Base-by-base conservation (phyloP, 2,797 vertebrate species). In the Malurus splendens region DNA sequence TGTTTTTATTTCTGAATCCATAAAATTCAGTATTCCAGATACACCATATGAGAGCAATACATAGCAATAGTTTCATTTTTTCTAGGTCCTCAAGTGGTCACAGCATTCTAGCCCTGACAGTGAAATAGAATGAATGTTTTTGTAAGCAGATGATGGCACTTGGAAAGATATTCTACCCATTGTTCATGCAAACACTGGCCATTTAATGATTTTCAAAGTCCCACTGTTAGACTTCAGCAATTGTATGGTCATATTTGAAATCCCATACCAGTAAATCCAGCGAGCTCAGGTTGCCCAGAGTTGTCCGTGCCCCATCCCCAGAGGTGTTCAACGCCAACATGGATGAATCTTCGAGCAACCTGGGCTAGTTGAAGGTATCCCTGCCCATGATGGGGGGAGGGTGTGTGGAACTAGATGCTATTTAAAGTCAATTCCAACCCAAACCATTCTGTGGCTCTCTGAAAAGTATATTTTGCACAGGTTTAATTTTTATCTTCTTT, bases 271-370 rank as follows among this genome's bases (percentile, higher is more conserved):
- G 24, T 39, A 57, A 55, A 28, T 74, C 32, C 36, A 38, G 25
- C 24, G 9, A 55, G 10, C 19, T 28, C 42, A 42, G 2, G 11
- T 28, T 61, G 4, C 27, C 61, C 42, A 17, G 23, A 28, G 9
- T 7, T 80, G 5, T 38, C 55, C 16, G 12, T 55, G 25, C 9
- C 22, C 12, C 18, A 52, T 28, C 10, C 9, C 22, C 36, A 33
- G n/a, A n/a, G 1, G 3, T 14, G 4, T n/a, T 54, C 48, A 73
- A 4, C 0, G 1, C n/a, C 18, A 48, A 36, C 9, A 7, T 60
- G 36, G 18, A 9, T 60, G 10, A n/a, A 19, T 55, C 36, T 73
- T 41, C 3, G 3, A 42, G 23, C 9, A 60, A 18, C 16, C 6
- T 54, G n/a, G 36, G 23, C 22, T 38, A 32, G 13, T 54, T 23